Base-by-base conservation (phyloP, 2,797 vertebrate genomes). In the Pangasius macronema region DNA sequence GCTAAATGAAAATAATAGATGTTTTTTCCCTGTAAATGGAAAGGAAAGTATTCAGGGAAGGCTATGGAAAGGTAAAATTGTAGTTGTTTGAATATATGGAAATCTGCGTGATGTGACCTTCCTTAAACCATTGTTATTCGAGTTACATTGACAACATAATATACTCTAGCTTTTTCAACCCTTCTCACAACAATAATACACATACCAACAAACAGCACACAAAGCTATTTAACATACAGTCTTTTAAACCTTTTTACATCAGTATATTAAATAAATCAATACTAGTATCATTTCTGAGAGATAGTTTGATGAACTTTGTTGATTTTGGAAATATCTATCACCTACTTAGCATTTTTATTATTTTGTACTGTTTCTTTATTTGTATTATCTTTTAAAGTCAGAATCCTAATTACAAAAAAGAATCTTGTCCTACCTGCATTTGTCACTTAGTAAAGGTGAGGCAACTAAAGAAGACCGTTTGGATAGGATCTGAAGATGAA, bases 391-490 rank as follows among this genome's bases (percentile, higher is more conserved):
- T 53, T 83, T 3, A 65, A 65, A 68, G 10, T 51, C 82, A 83
- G 11, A 68, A 53, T 68, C n/a, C 20, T 33, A 24, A 2, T 14
- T 22, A 22, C 2, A 36, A 67, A 30, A 87, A 46, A 81, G 5
- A 68, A 42, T 9, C 1, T 63, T 46, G 63, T 73, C 85, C 73
- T 90, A 92, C 91, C 90, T 87, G 85, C 72, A 79, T 59, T 49
- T 92, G 87, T 92, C 91, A 92, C 93, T 87, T 91, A 91, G 88
- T 91, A 91, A 92, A 94, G 92, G 94, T 94, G 94, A 91, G 91
- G 14, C 57, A 73, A 55, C 20, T 86, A 36, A 84, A 88, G 53
- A 81, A n/a, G 24, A 72, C 3, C 0, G 46, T 83, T 36, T 59
- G 53, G 27, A 18, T 82, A 3, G 46, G 46, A 55, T 53, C 18